These are phyloP conservation scores for Forbesichthys papilliferus DNA, from an alignment of 2,113 vertebrate genomes.

Conservation along the genomic window DNA sequence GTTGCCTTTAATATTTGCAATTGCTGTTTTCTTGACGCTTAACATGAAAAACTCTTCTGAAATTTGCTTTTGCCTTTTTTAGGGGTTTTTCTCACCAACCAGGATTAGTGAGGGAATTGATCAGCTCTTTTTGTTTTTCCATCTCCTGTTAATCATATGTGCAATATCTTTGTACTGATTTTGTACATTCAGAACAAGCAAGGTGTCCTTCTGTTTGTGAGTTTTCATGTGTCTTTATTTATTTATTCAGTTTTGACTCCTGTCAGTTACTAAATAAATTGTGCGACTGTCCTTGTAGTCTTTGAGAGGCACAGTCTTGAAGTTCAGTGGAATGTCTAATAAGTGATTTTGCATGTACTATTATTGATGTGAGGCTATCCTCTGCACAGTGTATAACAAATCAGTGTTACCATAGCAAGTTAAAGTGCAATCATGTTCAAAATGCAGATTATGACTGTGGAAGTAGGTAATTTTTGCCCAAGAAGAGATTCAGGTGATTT, in stretches of 20 bases:
- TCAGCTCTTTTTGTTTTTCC: constrained; percentile 47
- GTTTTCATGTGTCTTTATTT: constrained; percentile 60
- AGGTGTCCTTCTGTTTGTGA: constrained; percentile 48
- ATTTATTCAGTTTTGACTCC: constrained; percentile 66
- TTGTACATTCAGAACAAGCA: constrained; percentile 65
- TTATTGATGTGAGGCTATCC: constrained; percentile 82
- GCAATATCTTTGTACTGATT: constrained; percentile 76
- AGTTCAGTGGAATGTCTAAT: constrained; percentile 77
- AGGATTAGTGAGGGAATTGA: constrained; percentile 57
- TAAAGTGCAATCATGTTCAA: constrained; percentile 88
- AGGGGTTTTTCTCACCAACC: constrained; percentile 33
- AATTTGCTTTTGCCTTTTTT: constrained; percentile 54
- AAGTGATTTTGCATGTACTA: constrained; percentile 83
- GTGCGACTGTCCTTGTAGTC: constrained; percentile 54
- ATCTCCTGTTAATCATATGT: constrained; percentile 62
- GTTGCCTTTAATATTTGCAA: constrained; percentile 46
- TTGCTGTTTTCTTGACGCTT: constrained; percentile 56
- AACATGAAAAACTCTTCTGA: constrained; percentile 27
- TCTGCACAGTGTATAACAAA: constrained; percentile 87
- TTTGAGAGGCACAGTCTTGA: constrained; percentile 65
- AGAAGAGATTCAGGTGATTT: constrained; percentile 79
- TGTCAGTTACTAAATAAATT: constrained; percentile 61
- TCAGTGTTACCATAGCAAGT: constrained; percentile 92
- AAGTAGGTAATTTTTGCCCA: constrained; percentile 82
- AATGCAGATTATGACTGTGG: constrained; percentile 80